Evolutionary conservation across 1,140 invertebrate species (phyloP).

Genomic region (Drosophila ohnishii): DNA sequence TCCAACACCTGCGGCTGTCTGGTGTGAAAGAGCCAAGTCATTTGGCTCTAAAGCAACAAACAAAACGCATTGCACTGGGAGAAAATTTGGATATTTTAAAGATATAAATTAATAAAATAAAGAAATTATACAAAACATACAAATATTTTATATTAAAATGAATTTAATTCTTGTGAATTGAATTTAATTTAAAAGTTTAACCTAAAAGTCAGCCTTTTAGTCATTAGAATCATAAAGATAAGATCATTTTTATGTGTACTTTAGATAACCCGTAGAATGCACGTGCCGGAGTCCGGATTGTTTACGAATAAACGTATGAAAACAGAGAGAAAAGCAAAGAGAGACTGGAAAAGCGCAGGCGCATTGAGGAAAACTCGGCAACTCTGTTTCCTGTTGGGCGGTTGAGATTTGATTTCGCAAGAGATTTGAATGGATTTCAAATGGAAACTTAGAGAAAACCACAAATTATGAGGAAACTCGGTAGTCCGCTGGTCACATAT

Average conservation of each 20-base stretch:
- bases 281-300: slow-evolving; percentile 58
- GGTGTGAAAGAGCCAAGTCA: slow-evolving; percentile 58
- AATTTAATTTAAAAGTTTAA: background rate
- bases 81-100: background rate
- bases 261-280: slow-evolving; percentile 11
- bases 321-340: slow-evolving; percentile 59
- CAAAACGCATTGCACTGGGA: slow-evolving; percentile 8
- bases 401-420: slow-evolving; percentile 27
- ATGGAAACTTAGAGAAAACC: background rate
- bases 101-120: background rate
- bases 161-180: background rate
- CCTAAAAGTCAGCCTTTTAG: background rate
- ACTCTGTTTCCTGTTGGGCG: slow-evolving; percentile 51
- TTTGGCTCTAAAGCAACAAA: slow-evolving; percentile 57
- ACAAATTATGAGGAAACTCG: background rate
- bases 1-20: slow-evolving; percentile 49
- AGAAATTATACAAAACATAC: background rate
- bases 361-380: slow-evolving; percentile 57
- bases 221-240: background rate
- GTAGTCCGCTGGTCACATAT: background rate
- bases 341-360: slow-evolving; percentile 49
- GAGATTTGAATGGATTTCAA: slow-evolving; percentile 22
- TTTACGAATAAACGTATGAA: slow-evolving; percentile 74
- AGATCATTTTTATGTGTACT: slow-evolving; percentile 1
- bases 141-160: background rate